Base-by-base conservation (phyloP, 2,113 vertebrate species). In the Passer montanus region DNA sequence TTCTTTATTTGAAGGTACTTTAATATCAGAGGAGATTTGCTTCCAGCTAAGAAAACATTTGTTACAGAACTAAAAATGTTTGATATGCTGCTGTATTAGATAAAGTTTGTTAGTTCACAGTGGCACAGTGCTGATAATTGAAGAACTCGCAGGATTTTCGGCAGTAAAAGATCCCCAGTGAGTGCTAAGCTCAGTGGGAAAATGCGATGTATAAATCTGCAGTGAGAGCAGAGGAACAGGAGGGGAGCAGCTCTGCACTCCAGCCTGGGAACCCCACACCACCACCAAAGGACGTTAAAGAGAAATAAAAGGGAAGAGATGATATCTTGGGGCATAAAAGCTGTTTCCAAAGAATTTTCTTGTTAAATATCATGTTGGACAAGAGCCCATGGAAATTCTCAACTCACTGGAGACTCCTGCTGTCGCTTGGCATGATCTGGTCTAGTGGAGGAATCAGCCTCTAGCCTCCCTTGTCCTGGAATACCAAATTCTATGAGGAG, bases 21-120 rank as follows among this genome's bases (percentile, higher is more conserved):
- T 63, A 87, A 39, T 83, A 85, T 80, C 59, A 43, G 81, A 67
- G 46, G 74, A 66, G 74, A 55, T 27, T 91, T 93, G 67, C 87
- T 97, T 78, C 89, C 59, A 91, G 89, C 87, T 69, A 91, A 90
- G 87, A 69, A 82, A 93, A 84, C 63, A 58, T 83, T 94, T 94
- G 67, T 89, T 83, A 60, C 37, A 80, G 82, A 85, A 10, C 74
- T 83, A 69, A 84, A 87, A 89, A 66, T 91, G 46, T 76, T 91
- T 79, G 84, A 73, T 91, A 73, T 67, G 58, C 41, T 77, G 59
- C 85, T 53, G 63, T 39, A 90, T 62, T 66, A 70, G 89, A 89
- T 86, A 70, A 92, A 92, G 68, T 84, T 90, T 70, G 67, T 70
- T 90, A 89, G 62, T n/a, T 64, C 52, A 56, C 63, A 62, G 70